Evolutionary conservation across 2,113 vertebrate genomes (phyloP).

Genomic region (Seriola dumerili): DNA sequence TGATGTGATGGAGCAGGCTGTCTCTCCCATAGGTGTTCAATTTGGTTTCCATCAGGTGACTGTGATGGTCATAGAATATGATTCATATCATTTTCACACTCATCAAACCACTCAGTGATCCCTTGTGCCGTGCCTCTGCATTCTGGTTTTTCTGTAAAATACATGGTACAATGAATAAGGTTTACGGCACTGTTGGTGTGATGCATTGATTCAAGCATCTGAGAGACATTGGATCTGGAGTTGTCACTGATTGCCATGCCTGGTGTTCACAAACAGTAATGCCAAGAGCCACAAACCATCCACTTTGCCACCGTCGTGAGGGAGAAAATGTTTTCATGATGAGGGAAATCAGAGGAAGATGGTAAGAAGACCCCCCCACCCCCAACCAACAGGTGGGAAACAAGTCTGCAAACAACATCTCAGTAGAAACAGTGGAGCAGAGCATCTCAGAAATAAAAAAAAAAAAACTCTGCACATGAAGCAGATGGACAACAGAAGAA

Average conservation of each 20-base stretch:
- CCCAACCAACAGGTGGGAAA: conserved; percentile 9
- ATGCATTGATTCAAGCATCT: no score
- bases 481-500: conserved; percentile 45
- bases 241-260: neutral
- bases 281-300: neutral
- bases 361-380: neutral
- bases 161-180: neutral
- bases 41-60: neutral
- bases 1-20: neutral
- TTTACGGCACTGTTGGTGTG: neutral
- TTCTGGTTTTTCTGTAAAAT: neutral
- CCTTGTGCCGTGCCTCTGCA: neutral
- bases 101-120: neutral
- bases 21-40: neutral
- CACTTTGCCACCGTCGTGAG: neutral
- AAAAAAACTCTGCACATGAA: conserved; percentile 36
- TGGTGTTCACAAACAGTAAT: neutral
- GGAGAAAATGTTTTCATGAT: neutral
- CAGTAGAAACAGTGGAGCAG: neutral
- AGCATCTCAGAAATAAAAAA: conserved; percentile 7
- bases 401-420: conserved; percentile 10
- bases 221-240: no score
- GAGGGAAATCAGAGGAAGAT: neutral
- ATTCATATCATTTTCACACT: neutral
- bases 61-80: neutral